phyloP scores from a whole-genome alignment of 2,888 invertebrate species.

The Mesorhabditis spiculigera region DNA sequence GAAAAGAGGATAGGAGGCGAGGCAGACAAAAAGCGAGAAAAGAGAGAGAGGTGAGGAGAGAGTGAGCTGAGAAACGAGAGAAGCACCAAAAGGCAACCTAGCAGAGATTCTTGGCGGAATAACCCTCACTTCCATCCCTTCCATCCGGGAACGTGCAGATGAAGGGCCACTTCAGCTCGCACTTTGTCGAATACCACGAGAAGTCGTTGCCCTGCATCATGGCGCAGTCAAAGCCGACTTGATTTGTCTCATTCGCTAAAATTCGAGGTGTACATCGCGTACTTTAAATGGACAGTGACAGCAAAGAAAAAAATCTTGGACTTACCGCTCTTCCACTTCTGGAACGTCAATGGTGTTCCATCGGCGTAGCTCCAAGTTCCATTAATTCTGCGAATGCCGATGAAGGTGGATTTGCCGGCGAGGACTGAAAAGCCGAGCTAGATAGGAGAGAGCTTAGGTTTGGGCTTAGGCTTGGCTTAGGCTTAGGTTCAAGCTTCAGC shows the following conservation, averaged over 20 bases:
- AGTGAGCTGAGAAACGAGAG: too few species aligned
- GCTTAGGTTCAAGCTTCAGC: too few species aligned
- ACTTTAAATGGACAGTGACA: neutral
- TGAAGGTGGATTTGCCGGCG: neutral
- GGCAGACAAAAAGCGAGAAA: too few species aligned
- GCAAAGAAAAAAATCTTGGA: neutral
- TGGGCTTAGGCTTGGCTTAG: neutral
- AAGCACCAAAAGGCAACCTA: neutral
- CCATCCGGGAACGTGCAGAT: constrained; percentile 4
- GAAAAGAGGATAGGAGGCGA: too few species aligned
- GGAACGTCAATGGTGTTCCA: neutral
- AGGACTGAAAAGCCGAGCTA: neutral
- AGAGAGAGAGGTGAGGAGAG: too few species aligned
- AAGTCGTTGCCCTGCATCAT: neutral
- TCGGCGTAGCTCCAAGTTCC: neutral
- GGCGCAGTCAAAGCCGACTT: neutral
- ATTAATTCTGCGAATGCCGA: neutral
- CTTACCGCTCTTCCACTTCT: neutral
- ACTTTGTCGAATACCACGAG: neutral
- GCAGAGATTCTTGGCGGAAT: neutral
- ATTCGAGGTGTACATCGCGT: neutral
- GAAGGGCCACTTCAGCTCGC: neutral
- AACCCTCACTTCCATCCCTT: neutral
- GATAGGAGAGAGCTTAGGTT: neutral
- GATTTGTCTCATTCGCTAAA: neutral